Percentiles rank a stretch among this genome's conserved stretches.
Conservation (phyloP, 2,797 vertebrate species). For the Muscicapa striata region DNA sequence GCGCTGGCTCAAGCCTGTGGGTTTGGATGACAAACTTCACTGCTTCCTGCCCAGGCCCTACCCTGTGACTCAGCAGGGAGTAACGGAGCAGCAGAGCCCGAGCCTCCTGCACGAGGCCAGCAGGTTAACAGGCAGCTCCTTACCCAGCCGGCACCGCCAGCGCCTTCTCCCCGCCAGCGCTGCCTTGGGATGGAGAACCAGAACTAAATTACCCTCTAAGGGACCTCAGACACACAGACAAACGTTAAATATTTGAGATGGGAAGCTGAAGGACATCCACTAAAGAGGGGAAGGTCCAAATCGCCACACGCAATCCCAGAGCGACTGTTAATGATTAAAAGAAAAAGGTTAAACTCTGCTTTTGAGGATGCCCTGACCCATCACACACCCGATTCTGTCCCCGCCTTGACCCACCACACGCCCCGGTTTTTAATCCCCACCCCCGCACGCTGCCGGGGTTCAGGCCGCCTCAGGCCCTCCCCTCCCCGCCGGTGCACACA, state of each 20-base stretch:
- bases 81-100: not conserved
- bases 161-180: accelerated
- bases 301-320: not conserved
- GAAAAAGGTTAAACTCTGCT: not conserved
- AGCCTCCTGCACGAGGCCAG: not conserved
- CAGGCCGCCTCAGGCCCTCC: no score
- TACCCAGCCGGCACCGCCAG: accelerated
- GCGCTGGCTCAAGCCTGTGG: not conserved
- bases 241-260: slow-evolving; percentile 10
- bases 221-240: not conserved
- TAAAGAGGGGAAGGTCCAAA: slow-evolving; percentile 24
- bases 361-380: not conserved
- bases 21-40: not conserved
- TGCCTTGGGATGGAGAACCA: accelerated
- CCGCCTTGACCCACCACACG: accelerated
- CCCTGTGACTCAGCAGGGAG: slow-evolving; percentile 62
- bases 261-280: not conserved
- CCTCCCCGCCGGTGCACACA: not conserved
- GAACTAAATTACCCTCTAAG: accelerated
- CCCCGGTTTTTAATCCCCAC: not conserved
- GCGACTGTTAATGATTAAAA: slow-evolving; percentile 38
- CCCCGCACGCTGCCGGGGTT: not conserved
- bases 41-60: slow-evolving; percentile 52
- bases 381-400: not conserved
- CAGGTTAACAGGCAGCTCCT: accelerated